These are phyloP conservation scores for Eubasilissa splendida DNA, from an alignment of 2,888 invertebrate genomes.

Conservation along the genomic window DNA sequence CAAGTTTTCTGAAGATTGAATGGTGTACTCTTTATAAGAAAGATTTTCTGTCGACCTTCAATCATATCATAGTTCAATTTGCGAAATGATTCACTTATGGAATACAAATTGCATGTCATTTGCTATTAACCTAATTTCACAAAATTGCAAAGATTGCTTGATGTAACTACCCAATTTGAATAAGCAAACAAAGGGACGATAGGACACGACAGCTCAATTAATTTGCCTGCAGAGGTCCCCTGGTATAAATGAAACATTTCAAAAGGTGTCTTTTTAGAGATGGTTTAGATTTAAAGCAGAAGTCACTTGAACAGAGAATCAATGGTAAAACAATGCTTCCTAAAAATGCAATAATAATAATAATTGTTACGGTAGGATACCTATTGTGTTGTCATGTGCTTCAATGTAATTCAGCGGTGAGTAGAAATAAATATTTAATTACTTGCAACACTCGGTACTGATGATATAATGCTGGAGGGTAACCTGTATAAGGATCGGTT, in stretches of 20 bases:
- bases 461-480: neutral
- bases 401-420: constrained; percentile 7
- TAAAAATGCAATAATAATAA: neutral
- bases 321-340: neutral
- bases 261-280: neutral
- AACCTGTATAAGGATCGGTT: no score
- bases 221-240: neutral
- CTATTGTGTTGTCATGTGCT: neutral
- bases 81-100: no score
- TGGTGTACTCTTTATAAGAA: no score
- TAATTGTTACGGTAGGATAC: neutral
- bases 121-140: neutral
- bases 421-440: neutral
- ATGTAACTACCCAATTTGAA: neutral
- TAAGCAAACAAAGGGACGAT: neutral
- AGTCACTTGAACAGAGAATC: neutral
- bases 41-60: no score
- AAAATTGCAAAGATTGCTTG: neutral
- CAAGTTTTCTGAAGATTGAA: no score
- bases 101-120: neutral
- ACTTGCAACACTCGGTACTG: neutral
- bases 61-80: no score
- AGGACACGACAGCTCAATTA: neutral
- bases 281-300: neutral
- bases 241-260: no score